Conservation (phyloP, 2,797 vertebrate species). For the Menidia menidia region DNA sequence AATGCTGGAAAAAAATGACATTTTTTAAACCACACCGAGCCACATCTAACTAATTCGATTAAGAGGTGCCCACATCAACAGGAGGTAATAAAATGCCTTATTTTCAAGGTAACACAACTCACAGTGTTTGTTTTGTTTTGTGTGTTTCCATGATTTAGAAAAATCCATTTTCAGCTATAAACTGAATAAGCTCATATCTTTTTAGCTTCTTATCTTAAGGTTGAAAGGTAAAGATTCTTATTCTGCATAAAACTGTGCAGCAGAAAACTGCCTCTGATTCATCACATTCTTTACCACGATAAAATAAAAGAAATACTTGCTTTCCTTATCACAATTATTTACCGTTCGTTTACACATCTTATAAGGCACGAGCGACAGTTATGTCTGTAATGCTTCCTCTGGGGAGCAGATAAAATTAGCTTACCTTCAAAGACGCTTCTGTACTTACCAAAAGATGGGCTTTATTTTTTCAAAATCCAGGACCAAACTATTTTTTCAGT, state of each 20-base stretch:
- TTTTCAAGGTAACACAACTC: conserved; percentile 10
- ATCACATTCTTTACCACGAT: background rate
- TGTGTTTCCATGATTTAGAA: conserved; percentile 18
- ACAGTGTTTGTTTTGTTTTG: conserved; percentile 1
- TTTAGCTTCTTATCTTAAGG: conserved; percentile 11
- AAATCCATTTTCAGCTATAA: conserved; percentile 33
- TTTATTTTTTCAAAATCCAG: conserved; percentile 11
- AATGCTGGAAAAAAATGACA: conserved; percentile 5
- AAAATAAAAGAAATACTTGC: background rate
- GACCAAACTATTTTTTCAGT: background rate
- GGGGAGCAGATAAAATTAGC: conserved; percentile 43
- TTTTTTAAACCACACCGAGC: conserved; percentile 13
- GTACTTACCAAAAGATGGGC: conserved; percentile 12
- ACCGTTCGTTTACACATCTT: conserved; percentile 38
- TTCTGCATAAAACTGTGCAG: conserved; percentile 1
- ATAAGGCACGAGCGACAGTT: conserved; percentile 21
- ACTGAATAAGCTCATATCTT: conserved; percentile 8
- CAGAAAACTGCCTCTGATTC: conserved; percentile 22
- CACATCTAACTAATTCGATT: conserved; percentile 21
- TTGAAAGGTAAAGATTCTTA: conserved; percentile 19
- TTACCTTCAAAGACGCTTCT: conserved; percentile 18
- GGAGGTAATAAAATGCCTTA: background rate
- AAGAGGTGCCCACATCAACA: conserved; percentile 6
- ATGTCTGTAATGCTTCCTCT: conserved; percentile 18
- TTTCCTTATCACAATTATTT: conserved; percentile 43